Conservation (phyloP, 2,797 vertebrate genomes). For the Scomberomorus guttatus region DNA sequence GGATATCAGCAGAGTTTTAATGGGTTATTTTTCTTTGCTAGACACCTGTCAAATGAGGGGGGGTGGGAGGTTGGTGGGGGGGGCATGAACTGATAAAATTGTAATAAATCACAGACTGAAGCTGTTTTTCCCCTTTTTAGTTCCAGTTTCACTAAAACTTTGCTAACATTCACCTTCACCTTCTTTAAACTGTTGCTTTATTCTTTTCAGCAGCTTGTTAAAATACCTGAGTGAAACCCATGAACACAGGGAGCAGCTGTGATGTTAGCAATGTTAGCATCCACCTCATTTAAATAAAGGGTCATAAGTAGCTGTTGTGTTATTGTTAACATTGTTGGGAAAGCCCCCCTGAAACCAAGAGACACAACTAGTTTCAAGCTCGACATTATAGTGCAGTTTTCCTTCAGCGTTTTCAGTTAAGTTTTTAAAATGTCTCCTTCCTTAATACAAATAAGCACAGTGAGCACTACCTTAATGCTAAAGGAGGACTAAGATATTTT, state of each 20-base stretch:
- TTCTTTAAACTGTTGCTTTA: not conserved
- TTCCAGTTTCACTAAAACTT: not conserved
- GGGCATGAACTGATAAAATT: constrained; percentile 24
- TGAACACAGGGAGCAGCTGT: no score
- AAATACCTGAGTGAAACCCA: not conserved
- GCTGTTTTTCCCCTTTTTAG: not conserved
- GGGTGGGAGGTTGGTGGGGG: not conserved
- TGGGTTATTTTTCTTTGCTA: not conserved
- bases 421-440: no score
- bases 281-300: no score
- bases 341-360: no score
- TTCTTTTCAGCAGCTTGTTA: not conserved
- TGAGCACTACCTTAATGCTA: no score
- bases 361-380: no score
- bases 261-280: not conserved
- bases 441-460: no score
- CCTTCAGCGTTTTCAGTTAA: no score
- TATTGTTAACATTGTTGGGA: no score
- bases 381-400: no score
- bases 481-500: no score
- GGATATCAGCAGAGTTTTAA: not conserved
- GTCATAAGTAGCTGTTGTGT: no score
- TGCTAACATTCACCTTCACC: not conserved
- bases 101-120: constrained; percentile 4
- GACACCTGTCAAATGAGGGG: constrained; percentile 14